These are phyloP conservation scores for Leptinotarsa rubiginosa DNA, from an alignment of 2,888 invertebrate species.

Conservation along the genomic window DNA sequence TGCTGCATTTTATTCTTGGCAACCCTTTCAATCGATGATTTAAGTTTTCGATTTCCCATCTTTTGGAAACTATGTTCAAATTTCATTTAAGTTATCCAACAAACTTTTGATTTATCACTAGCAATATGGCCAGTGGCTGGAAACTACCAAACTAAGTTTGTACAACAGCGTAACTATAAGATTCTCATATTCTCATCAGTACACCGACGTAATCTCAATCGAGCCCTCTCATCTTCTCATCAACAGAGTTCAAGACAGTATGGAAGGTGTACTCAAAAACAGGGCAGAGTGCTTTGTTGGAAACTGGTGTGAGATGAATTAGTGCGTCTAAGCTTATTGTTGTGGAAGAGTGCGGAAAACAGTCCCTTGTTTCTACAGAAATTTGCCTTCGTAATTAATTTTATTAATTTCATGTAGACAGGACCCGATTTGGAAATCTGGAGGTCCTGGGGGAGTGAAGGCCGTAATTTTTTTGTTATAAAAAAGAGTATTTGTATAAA, in stretches of 20 bases:
- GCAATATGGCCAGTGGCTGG: not conserved
- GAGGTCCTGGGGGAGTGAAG: too few relatives aligned
- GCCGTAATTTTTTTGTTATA: too few relatives aligned
- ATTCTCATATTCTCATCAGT: slow-evolving; percentile 37
- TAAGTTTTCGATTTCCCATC: not conserved
- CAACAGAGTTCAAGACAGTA: slow-evolving; percentile 28
- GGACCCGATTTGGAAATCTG: too few relatives aligned
- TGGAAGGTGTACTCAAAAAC: not conserved
- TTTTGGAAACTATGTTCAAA: not conserved
- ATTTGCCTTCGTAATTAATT: too few relatives aligned
- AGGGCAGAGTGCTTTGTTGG: not conserved
- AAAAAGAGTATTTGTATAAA: too few relatives aligned
- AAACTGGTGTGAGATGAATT: not conserved
- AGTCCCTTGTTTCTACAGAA: too few relatives aligned
- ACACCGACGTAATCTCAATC: slow-evolving; percentile 49
- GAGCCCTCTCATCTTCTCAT: slow-evolving; percentile 44
- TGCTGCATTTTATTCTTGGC: too few relatives aligned
- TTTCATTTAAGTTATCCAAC: not conserved
- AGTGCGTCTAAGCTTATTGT: not conserved
- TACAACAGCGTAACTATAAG: slow-evolving; percentile 13
- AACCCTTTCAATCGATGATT: not conserved
- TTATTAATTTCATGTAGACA: too few relatives aligned
- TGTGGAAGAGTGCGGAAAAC: too few relatives aligned
- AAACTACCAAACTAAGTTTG: slow-evolving; percentile 3
- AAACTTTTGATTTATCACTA: slow-evolving; percentile 11